These are phyloP conservation scores for Lepidochrysops patricia DNA, from an alignment of 2,888 invertebrate species.

Conservation along the genomic window DNA sequence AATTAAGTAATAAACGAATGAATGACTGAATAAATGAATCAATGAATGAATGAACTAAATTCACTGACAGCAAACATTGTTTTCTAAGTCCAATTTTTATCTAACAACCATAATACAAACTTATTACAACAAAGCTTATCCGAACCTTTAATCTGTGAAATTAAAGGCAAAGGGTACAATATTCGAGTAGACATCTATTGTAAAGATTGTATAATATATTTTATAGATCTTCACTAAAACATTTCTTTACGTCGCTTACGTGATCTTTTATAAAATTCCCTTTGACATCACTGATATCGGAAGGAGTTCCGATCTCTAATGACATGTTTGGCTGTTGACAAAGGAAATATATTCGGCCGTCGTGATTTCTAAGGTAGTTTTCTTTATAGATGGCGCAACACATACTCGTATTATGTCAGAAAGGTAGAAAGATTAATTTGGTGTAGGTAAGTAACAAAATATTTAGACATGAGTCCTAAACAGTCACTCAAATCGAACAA, in stretches of 20 bases:
- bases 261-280: conserved; percentile 12
- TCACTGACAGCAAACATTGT: no score
- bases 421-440: no score
- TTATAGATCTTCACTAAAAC: conserved; percentile 3
- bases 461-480: no score
- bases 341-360: neutral
- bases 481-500: no score
- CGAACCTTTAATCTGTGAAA: neutral
- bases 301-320: conserved; percentile 4
- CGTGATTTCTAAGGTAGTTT: no score
- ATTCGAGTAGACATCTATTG: neutral
- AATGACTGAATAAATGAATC: no score
- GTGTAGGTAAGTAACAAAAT: no score
- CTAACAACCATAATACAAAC: neutral
- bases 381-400: no score
- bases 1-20: no score
- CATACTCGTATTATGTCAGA: no score
- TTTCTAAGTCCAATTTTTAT: no score
- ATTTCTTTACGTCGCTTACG: conserved; percentile 2
- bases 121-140: neutral
- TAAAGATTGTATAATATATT: neutral
- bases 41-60: no score
- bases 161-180: neutral
- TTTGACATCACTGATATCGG: conserved; percentile 2
- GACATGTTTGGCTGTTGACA: neutral